phyloP scores from a whole-genome alignment of 2,888 invertebrate genomes.

The Orthosia incerta region DNA sequence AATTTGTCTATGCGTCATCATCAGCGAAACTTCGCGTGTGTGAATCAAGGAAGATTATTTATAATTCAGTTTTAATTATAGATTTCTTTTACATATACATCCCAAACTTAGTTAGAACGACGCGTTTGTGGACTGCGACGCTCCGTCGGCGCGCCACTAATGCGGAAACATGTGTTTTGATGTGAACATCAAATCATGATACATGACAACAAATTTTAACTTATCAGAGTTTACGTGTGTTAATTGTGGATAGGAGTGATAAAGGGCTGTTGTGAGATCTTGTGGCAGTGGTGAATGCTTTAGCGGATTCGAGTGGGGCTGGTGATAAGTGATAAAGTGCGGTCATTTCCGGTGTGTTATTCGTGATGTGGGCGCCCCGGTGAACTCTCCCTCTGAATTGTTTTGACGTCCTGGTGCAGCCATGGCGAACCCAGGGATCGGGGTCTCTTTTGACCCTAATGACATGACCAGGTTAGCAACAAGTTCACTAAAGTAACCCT shows the following conservation, averaged over 20 bases:
- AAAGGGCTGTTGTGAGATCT: constrained; percentile 64
- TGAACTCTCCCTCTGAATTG: constrained; percentile 71
- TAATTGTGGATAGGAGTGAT: constrained; percentile 59
- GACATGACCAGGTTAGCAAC: constrained; percentile 91
- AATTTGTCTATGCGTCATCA: constrained; percentile 84
- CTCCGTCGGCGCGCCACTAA: constrained; percentile 76
- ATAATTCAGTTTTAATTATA: constrained; percentile 85
- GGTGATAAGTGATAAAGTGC: constrained; percentile 77
- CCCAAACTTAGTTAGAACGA: constrained; percentile 80
- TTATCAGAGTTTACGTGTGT: constrained; percentile 73
- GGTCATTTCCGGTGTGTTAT: constrained; percentile 78
- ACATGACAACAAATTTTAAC: constrained; percentile 87
- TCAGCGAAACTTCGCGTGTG: constrained; percentile 88
- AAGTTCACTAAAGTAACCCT: constrained; percentile 19
- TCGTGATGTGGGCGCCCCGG: constrained; percentile 79
- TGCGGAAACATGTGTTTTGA: constrained; percentile 89
- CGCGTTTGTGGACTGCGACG: constrained; percentile 77
- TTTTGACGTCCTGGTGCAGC: constrained; percentile 73
- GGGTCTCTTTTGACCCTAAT: constrained; percentile 93
- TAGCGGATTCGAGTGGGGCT: constrained; percentile 65
- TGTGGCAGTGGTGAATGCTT: constrained; percentile 62
- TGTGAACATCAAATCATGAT: constrained; percentile 86
- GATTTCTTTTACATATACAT: constrained; percentile 81
- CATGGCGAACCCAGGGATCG: constrained; percentile 91
- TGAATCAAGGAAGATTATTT: constrained; percentile 86